Conservation (phyloP, 2,888 invertebrate species). For the Axea sp. region DNA sequence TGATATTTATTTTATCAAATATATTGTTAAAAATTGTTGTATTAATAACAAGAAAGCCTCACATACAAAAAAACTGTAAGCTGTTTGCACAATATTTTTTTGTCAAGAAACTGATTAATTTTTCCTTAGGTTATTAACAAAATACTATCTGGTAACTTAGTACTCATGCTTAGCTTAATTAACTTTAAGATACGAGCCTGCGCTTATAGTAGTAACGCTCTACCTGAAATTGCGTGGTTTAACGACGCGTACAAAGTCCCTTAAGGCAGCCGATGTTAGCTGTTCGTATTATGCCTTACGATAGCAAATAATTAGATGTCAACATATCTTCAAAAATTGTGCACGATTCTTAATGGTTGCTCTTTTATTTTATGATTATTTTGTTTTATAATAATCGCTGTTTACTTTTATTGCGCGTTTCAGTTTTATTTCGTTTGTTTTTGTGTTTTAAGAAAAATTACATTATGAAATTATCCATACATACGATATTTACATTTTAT, state of each 20-base stretch:
- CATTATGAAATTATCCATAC: no score
- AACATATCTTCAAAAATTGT: no score
- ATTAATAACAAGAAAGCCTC: no score
- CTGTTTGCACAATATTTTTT: slow-evolving; percentile 5
- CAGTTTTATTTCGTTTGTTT: no score
- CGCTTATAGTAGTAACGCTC: slow-evolving; percentile 22
- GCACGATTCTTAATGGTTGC: no score
- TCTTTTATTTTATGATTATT: no score
- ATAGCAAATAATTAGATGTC: slow-evolving; percentile 28
- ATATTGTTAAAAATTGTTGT: no score
- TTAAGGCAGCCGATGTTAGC: slow-evolving; percentile 14
- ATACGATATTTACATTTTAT: no score
- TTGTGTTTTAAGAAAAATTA: no score
- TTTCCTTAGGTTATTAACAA: slow-evolving; percentile 28
- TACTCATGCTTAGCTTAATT: slow-evolving; percentile 39
- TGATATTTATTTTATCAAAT: no score
- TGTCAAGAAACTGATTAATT: slow-evolving; percentile 11
- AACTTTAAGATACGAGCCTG: slow-evolving; percentile 44
- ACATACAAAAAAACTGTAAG: slow-evolving; percentile 11
- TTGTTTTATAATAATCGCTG: no score
- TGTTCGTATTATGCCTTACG: slow-evolving; percentile 22
- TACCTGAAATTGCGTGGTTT: slow-evolving; percentile 42
- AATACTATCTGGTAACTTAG: slow-evolving; percentile 38
- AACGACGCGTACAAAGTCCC: slow-evolving; percentile 33
- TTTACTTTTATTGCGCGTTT: no score